Percentiles rank a stretch among this genome's conserved stretches.
These are phyloP conservation scores for Colaptes auratus DNA, from an alignment of 2,113 vertebrate genomes.

Conservation along the genomic window DNA sequence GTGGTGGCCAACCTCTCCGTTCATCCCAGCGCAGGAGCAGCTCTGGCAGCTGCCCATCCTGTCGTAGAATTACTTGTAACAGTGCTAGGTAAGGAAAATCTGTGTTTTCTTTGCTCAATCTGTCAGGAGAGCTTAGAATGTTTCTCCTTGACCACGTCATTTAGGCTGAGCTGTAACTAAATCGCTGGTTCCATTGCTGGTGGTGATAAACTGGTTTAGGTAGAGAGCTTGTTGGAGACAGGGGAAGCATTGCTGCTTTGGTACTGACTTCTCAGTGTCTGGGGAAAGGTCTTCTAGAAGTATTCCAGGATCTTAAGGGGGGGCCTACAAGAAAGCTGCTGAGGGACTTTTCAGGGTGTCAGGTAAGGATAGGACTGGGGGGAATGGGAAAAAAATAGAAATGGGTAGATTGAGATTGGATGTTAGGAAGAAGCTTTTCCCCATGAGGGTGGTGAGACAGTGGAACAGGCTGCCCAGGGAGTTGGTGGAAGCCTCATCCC, in stretches of 20 bases:
- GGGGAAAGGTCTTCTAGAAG: background rate
- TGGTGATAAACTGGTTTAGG: background rate
- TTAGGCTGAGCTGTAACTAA: background rate
- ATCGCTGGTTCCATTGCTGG: background rate
- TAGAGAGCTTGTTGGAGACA: background rate
- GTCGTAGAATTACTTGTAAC: constrained; percentile 82
- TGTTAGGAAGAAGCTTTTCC: too few relatives aligned
- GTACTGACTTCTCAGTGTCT: background rate
- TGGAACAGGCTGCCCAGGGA: too few relatives aligned
- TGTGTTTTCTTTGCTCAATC: background rate
- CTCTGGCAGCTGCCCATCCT: constrained; percentile 73
- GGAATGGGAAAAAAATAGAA: too few relatives aligned
- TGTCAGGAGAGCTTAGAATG: background rate
- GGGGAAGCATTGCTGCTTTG: background rate
- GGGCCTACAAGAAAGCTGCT: too few relatives aligned
- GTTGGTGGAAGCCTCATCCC: too few relatives aligned
- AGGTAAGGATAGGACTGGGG: too few relatives aligned
- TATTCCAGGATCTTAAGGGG: too few relatives aligned
- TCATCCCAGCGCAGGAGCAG: constrained; percentile 79
- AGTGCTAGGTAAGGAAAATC: constrained; percentile 84
- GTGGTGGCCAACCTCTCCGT: constrained; percentile 91
- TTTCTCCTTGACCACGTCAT: background rate
- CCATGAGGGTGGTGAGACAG: too few relatives aligned
- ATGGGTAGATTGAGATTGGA: too few relatives aligned
- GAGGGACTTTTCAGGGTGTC: too few relatives aligned